Percentiles rank a stretch among this genome's conserved stretches.
Evolutionary conservation across 2,113 vertebrate species (phyloP).

Genomic region (Puffinus mauretanicus): DNA sequence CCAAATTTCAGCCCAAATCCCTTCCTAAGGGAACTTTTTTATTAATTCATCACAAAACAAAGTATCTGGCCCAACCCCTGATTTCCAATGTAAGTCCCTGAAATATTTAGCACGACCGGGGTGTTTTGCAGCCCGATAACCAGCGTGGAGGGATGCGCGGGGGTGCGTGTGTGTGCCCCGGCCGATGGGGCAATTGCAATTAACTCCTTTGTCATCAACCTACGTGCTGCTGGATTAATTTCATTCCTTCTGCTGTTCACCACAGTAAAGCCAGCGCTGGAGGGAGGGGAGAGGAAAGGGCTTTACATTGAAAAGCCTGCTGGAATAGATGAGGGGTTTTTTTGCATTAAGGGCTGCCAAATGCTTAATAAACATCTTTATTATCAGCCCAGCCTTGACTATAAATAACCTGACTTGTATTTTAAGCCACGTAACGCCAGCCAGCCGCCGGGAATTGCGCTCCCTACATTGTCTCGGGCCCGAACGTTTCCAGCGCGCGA

Average conservation of each 20-base stretch:
- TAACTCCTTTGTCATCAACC: background rate
- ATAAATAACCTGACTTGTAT: background rate
- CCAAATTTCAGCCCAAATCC: background rate
- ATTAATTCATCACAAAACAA: background rate
- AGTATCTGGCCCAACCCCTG: background rate
- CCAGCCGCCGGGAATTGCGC: background rate
- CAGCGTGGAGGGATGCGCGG: rapidly evolving
- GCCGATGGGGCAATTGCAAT: background rate
- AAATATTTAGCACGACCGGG: background rate
- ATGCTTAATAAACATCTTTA: background rate
- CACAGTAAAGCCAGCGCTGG: rapidly evolving
- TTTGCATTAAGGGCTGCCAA: background rate
- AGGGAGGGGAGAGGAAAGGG: background rate
- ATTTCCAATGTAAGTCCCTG: background rate
- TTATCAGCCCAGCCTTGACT: background rate
- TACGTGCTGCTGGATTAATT: background rate
- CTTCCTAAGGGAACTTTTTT: background rate
- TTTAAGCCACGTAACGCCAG: background rate
- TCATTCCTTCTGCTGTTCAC: background rate
- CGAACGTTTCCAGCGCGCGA: rapidly evolving
- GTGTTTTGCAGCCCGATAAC: background rate
- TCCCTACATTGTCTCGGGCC: background rate
- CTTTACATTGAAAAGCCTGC: background rate
- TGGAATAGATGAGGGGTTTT: background rate
- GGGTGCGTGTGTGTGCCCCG: background rate